Evolutionary conservation across 2,797 vertebrate species (phyloP).

Genomic region (Carapus acus): DNA sequence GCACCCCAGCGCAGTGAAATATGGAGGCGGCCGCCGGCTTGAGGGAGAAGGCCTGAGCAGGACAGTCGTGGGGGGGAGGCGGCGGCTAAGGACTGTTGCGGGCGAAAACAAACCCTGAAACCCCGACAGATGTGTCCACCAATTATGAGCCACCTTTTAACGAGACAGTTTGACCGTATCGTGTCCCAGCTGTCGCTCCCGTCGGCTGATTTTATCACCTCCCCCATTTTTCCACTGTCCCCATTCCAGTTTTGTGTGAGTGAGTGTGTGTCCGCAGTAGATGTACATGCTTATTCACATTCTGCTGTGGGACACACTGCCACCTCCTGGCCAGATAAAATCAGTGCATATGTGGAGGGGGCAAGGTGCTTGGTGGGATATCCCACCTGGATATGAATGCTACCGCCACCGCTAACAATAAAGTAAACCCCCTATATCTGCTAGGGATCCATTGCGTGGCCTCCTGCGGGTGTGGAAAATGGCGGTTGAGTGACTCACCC

Average conservation of each 20-base stretch:
- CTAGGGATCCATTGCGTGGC: too few species aligned
- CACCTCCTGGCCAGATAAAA: conserved; percentile 56
- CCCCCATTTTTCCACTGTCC: conserved; percentile 10
- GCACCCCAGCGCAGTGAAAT: conserved; percentile 1
- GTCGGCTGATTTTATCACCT: conserved; percentile 5
- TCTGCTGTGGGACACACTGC: conserved; percentile 31
- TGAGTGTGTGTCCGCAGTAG: too few species aligned
- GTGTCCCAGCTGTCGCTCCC: conserved; percentile 17
- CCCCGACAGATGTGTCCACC: conserved; percentile 1
- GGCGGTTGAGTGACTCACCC: too few species aligned
- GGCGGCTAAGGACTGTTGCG: too few species aligned
- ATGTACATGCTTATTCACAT: conserved; percentile 4
- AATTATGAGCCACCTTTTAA: conserved; percentile 17
- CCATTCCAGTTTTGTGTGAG: conserved; percentile 21
- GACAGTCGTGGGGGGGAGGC: background rate
- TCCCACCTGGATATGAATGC: too few species aligned
- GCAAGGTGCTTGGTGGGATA: background rate
- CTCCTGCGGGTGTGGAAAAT: too few species aligned
- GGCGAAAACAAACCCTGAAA: conserved; percentile 5
- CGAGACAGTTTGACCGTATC: conserved; percentile 13
- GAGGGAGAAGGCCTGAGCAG: conserved; percentile 9
- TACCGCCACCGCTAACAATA: too few species aligned
- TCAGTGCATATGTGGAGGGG: background rate
- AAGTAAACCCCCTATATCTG: too few species aligned
- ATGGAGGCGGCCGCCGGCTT: conserved; percentile 1